These are phyloP conservation scores for Okamejei kenojei DNA, from an alignment of 2,797 vertebrate genomes.

Conservation along the genomic window DNA sequence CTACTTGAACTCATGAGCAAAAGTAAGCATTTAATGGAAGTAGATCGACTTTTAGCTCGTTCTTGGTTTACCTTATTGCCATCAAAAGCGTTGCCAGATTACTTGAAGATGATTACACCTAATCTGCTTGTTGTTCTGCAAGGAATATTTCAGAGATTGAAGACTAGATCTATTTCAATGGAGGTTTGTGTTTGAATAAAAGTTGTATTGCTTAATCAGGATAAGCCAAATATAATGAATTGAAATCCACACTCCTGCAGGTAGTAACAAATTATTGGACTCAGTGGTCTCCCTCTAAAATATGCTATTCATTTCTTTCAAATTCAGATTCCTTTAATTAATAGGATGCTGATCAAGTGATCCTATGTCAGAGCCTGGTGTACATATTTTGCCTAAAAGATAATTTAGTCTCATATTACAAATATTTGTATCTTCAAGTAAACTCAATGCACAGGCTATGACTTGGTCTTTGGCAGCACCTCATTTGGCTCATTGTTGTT, in stretches of 20 bases:
- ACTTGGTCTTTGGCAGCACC: not conserved
- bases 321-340: not conserved
- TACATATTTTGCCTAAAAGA: not conserved
- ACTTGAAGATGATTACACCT: slow-evolving; percentile 43
- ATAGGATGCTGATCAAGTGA: too few relatives aligned
- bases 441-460: not conserved
- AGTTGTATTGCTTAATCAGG: not conserved
- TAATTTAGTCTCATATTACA: not conserved
- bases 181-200: slow-evolving; percentile 49
- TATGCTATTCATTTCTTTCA: too few relatives aligned
- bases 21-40: slow-evolving; percentile 54
- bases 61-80: slow-evolving; percentile 71
- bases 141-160: slow-evolving; percentile 50
- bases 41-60: slow-evolving; percentile 59
- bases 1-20: slow-evolving; percentile 54
- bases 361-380: not conserved
- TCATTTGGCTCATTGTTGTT: not conserved
- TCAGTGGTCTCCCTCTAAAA: too few relatives aligned
- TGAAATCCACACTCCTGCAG: not conserved
- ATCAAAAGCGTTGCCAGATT: slow-evolving; percentile 49
- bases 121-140: slow-evolving; percentile 60
- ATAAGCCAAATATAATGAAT: not conserved
- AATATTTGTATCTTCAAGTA: not conserved
- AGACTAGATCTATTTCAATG: accelerated
- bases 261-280: too few relatives aligned